phyloP scores from a whole-genome alignment of 2,113 vertebrate genomes.

The Limanda limanda region DNA sequence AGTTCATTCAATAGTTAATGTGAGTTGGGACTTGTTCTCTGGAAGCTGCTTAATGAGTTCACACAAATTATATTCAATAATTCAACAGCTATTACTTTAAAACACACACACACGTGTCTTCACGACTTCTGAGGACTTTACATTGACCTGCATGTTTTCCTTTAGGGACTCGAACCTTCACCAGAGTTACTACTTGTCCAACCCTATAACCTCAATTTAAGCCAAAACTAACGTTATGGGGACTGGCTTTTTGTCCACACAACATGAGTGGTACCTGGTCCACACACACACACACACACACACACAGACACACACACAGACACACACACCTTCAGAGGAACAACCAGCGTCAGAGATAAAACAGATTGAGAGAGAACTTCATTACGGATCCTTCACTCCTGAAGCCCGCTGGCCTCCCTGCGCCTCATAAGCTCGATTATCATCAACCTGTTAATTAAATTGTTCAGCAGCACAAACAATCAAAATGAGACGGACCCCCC shows the following conservation, averaged over 20 bases:
- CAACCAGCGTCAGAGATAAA: constrained; percentile 5
- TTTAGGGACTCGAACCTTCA: no score
- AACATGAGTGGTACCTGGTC: no score
- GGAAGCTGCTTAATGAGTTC: no score
- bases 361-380: constrained; percentile 29
- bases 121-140: no score
- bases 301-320: neutral
- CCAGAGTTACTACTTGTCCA: no score
- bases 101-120: neutral
- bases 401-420: constrained; percentile 42
- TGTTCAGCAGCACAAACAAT: constrained; percentile 50
- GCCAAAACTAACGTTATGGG: no score
- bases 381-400: constrained; percentile 26
- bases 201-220: no score
- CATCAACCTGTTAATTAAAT: constrained; percentile 66
- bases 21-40: no score
- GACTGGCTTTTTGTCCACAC: no score
- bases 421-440: constrained; percentile 54
- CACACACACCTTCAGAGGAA: neutral
- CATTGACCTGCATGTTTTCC: no score
- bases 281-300: neutral
- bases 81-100: neutral
- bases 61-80: no score
- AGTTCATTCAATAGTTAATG: no score
- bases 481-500: neutral